phyloP scores from a whole-genome alignment of 2,888 invertebrate species.

The Theristus sp. region DNA sequence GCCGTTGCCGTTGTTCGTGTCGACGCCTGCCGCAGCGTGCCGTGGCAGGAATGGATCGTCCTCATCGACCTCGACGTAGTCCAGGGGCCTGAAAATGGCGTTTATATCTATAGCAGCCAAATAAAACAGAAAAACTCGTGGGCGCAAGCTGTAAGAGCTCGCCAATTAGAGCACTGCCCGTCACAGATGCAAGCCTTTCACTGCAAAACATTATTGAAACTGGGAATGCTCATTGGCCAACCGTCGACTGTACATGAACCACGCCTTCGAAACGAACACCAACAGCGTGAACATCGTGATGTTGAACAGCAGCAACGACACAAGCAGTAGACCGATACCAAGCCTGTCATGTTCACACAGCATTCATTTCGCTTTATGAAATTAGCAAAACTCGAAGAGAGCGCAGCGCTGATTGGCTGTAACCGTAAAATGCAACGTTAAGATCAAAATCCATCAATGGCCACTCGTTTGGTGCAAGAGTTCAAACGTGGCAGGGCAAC shows the following conservation, averaged over 20 bases:
- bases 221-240: no score
- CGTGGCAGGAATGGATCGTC: constrained; percentile 27
- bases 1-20: background rate
- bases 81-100: constrained; percentile 3
- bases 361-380: no score
- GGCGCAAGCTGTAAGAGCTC: background rate
- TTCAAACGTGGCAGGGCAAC: no score
- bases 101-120: background rate
- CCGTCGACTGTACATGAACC: constrained; percentile 21
- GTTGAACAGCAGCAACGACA: constrained; percentile 18
- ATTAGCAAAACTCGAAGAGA: no score
- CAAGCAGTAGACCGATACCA: constrained; percentile 15
- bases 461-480: no score
- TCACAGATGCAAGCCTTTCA: no score
- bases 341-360: constrained; percentile 14
- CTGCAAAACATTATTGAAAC: no score
- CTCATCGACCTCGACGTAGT: constrained; percentile 19
- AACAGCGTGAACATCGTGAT: constrained; percentile 20
- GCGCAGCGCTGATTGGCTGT: no score
- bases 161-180: no score
- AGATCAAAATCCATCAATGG: no score
- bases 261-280: constrained; percentile 21
- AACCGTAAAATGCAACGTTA: no score
- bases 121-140: background rate
- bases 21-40: background rate